Evolutionary conservation across 2,113 vertebrate species (phyloP), one percentile per base, ranked within the genome.

Genomic region (Myrmecobius fasciatus): DNA sequence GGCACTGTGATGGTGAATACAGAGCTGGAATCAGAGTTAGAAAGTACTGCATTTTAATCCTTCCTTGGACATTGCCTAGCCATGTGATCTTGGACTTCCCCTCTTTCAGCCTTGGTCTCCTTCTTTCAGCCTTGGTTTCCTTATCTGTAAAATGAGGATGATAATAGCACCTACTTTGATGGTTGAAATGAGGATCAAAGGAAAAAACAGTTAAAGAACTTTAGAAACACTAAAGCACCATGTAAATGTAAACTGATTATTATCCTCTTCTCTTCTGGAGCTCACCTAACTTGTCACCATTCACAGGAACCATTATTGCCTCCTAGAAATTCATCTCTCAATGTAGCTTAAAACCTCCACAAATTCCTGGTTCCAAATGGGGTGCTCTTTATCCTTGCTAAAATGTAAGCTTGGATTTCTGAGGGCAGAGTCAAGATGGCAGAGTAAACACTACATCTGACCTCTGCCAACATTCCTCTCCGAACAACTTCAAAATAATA

Each of bases 121-220:
- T 75, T 28, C 10, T 94, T 8, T 93, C 75, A 0, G 14, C 4
- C 12, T 75, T n/a, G 14, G 60, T 75, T 75, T 75, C 60, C 36
- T 75, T 28, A 9, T 60, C 28, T 60, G 54, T 26, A 60, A 60
- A 60, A 60, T 60, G 56, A 26, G 26, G 54, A 10, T 56, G 53
- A 7, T 14, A 28, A 52, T 43, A 43, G 11, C 91, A 56, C 36
- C 92, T 93, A 92, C 89, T 46, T 51, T 26, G 12, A 88, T 20
- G 14, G 53, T 8, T 92, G 28, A 12, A 54, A n/a, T 49, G 22
- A 31, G 0, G 2, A 25, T 52, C n/a, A 94, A 93, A 25, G 53
- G 12, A 92, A 93, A 93, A 94, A 92, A 53, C 53, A 92, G 67
- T 94, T 96, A 47, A 12, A 91, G 60, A 89, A 54, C 17, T 36